Percentiles rank a stretch among this genome's conserved stretches.
Evolutionary conservation across 2,797 vertebrate species (phyloP).

Genomic region (Microcaecilia unicolor): DNA sequence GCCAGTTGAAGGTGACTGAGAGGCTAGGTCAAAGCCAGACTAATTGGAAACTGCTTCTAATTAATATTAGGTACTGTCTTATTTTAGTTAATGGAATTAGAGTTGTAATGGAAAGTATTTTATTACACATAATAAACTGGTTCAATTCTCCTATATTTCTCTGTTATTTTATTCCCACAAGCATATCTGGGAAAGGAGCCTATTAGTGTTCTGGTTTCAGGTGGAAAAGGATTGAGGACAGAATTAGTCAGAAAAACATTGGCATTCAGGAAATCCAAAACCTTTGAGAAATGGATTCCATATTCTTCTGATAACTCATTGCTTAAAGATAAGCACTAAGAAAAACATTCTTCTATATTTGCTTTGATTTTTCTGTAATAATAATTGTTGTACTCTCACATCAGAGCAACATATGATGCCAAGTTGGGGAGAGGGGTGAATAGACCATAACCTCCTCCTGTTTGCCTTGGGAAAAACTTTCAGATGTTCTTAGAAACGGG

Average conservation of each 20-base stretch:
- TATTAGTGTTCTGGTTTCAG: constrained; percentile 18
- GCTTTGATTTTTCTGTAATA: too few species aligned
- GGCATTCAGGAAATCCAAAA: constrained; percentile 41
- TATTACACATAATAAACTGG: constrained; percentile 39
- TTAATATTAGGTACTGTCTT: constrained; percentile 53
- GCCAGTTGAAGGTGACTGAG: constrained; percentile 66
- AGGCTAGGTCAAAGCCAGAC: constrained; percentile 55
- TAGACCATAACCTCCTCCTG: too few species aligned
- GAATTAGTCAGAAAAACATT: constrained; percentile 36
- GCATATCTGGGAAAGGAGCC: constrained; percentile 22
- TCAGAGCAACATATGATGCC: too few species aligned
- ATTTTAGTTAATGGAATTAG: constrained; percentile 58
- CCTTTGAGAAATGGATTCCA: constrained; percentile 20
- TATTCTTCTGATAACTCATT: not conserved
- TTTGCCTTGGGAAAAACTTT: too few species aligned
- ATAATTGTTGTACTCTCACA: too few species aligned
- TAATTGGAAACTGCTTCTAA: constrained; percentile 60
- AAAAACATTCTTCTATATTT: not conserved
- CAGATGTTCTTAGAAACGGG: too few species aligned
- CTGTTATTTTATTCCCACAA: constrained; percentile 40
- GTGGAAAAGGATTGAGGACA: constrained; percentile 25
- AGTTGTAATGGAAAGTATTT: constrained; percentile 45
- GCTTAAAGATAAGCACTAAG: not conserved
- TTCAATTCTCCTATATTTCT: constrained; percentile 39
- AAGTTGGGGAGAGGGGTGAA: too few species aligned